phyloP scores from a whole-genome alignment of 37 sponge, comb jelly and placozoan species.

The Cliona cf. orientalis region DNA sequence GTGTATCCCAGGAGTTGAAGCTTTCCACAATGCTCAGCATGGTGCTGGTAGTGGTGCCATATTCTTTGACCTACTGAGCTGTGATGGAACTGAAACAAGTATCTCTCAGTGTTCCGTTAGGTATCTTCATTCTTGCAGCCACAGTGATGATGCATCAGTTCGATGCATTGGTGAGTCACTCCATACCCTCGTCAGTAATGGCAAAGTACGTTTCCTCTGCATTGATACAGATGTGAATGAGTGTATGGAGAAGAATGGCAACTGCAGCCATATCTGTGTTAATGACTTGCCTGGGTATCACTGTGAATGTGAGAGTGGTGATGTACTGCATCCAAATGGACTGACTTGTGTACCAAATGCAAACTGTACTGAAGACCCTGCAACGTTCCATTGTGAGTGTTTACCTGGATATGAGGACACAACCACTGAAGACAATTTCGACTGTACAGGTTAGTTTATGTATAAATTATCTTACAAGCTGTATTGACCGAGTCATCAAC shows the following conservation, averaged over 20 bases:
- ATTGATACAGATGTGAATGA: slow-evolving; percentile 32
- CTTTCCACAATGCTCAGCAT: not conserved
- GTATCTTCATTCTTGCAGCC: not conserved
- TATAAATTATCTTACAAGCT: not conserved
- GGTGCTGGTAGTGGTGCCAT: not conserved
- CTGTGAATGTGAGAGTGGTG: slow-evolving; percentile 41
- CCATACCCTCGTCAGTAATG: not conserved
- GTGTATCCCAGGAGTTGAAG: too few relatives aligned
- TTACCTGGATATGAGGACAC: slow-evolving; percentile 15
- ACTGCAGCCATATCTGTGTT: slow-evolving; percentile 30
- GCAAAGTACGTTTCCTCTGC: not conserved
- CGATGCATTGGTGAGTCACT: slow-evolving; percentile 14
- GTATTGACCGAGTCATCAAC: too few relatives aligned
- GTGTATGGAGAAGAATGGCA: slow-evolving; percentile 18
- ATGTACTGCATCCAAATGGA: slow-evolving; percentile 14
- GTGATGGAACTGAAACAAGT: not conserved
- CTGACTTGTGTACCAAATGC: slow-evolving; percentile 18
- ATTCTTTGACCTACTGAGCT: not conserved
- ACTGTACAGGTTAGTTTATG: slow-evolving; percentile 29
- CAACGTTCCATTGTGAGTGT: slow-evolving; percentile 17
- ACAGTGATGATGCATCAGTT: slow-evolving; percentile 12
- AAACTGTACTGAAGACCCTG: slow-evolving; percentile 8
- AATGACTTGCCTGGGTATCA: slow-evolving; percentile 32
- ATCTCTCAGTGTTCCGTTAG: not conserved
- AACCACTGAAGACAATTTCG: not conserved